Percentiles rank a stretch among this genome's conserved stretches.
Evolutionary conservation across 92 coral and sea anemone genomes (phyloP).

Genomic region (Desmophyllum pertusum): DNA sequence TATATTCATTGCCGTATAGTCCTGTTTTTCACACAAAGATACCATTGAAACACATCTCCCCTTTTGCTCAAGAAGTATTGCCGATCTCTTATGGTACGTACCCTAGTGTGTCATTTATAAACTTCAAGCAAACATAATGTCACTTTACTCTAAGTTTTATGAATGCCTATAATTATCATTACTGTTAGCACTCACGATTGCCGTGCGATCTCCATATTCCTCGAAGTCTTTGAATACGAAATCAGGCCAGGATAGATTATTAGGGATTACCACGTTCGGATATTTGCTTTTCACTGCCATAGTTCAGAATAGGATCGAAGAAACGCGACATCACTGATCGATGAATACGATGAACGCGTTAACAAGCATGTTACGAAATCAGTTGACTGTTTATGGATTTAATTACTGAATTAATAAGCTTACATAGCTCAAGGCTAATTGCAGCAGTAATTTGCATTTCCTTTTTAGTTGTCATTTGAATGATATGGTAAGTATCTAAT

Average conservation of each 20-base stretch:
- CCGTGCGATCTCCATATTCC: constrained; percentile 60
- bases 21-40: neutral
- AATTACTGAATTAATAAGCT: constrained; percentile 9
- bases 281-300: constrained; percentile 65
- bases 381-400: constrained; percentile 5
- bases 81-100: neutral
- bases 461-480: neutral
- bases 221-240: constrained; percentile 64
- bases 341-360: neutral
- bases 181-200: constrained; percentile 64
- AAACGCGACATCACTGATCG: too few species aligned
- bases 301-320: neutral
- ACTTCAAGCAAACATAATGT: neutral
- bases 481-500: too few species aligned
- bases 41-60: neutral
- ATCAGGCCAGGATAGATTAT: constrained; percentile 66
- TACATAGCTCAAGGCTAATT: neutral
- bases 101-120: neutral
- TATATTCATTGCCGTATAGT: too few species aligned
- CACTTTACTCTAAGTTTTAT: neutral
- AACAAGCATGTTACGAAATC: neutral
- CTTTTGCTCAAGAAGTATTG: neutral
- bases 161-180: neutral
- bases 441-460: neutral
- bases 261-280: constrained; percentile 60